A percentile compares a stretch with the other conserved stretches of the same genome.
Conservation (phyloP, 1,140 invertebrate genomes). For the Nylanderia fulva region DNA sequence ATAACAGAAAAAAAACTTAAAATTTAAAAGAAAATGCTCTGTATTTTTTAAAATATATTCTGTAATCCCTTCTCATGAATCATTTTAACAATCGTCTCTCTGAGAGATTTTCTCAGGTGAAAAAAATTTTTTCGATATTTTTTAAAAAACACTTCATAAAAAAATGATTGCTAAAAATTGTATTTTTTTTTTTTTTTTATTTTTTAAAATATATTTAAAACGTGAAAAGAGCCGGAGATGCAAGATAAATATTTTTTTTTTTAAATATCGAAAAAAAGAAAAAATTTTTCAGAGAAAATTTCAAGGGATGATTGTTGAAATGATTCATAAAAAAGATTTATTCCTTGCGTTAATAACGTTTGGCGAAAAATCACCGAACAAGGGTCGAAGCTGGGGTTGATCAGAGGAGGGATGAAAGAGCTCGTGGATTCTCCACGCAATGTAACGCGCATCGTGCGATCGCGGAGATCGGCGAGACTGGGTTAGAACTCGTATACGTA, state of each 20-base stretch:
- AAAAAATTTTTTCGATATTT: not conserved
- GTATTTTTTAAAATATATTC: too few relatives aligned
- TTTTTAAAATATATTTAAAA: too few relatives aligned
- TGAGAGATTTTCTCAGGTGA: not conserved
- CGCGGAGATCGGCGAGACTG: conserved; percentile 66
- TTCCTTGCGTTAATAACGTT: not conserved
- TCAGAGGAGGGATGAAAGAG: not conserved
- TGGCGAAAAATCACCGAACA: not conserved
- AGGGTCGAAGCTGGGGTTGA: not conserved
- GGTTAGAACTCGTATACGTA: conserved; percentile 71
- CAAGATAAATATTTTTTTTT: not conserved
- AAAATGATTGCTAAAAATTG: too few relatives aligned
- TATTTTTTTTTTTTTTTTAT: too few relatives aligned
- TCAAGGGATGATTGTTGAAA: too few relatives aligned
- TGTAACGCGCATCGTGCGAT: conserved; percentile 43
- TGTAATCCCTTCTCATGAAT: too few relatives aligned
- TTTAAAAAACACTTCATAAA: too few relatives aligned
- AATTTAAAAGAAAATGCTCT: not conserved
- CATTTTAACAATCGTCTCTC: too few relatives aligned
- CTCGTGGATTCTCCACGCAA: conserved; percentile 6
- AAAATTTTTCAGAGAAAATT: not conserved
- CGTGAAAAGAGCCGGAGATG: too few relatives aligned
- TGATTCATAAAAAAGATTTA: not conserved
- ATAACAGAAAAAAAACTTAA: not conserved
- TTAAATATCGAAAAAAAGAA: not conserved